phyloP scores from a whole-genome alignment of 1,140 invertebrate species.

The Mycetomoellerius zeteki region DNA sequence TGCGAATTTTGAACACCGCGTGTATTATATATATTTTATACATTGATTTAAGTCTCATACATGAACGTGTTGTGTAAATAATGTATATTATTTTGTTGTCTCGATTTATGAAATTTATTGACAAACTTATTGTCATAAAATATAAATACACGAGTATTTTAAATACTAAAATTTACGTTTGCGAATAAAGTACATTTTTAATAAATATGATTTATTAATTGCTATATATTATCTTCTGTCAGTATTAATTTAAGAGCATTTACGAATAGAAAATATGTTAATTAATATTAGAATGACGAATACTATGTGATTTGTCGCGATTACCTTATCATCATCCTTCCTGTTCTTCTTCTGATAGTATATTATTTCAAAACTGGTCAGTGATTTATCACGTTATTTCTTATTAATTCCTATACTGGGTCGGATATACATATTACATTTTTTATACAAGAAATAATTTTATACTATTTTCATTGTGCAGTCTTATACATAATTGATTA shows the following conservation, averaged over 20 bases:
- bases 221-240: background rate
- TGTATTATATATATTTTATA: background rate
- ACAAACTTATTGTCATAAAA: background rate
- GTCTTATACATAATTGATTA: background rate
- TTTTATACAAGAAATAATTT: background rate
- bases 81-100: background rate
- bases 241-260: background rate
- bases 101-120: background rate
- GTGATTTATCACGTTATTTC: background rate
- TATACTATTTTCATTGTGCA: background rate
- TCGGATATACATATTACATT: background rate
- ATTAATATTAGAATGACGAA: conserved; percentile 25
- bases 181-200: conserved; percentile 21
- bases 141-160: background rate
- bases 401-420: background rate
- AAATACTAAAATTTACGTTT: background rate
- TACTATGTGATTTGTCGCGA: conserved; percentile 5
- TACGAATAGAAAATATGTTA: conserved; percentile 17
- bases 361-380: conserved; percentile 10
- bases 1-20: background rate
- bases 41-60: background rate
- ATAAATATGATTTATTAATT: background rate
- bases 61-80: background rate
- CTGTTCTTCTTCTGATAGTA: conserved; percentile 31
- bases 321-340: conserved; percentile 64